Conservation (phyloP, 2,113 vertebrate genomes). For the Tachycineta bicolor region DNA sequence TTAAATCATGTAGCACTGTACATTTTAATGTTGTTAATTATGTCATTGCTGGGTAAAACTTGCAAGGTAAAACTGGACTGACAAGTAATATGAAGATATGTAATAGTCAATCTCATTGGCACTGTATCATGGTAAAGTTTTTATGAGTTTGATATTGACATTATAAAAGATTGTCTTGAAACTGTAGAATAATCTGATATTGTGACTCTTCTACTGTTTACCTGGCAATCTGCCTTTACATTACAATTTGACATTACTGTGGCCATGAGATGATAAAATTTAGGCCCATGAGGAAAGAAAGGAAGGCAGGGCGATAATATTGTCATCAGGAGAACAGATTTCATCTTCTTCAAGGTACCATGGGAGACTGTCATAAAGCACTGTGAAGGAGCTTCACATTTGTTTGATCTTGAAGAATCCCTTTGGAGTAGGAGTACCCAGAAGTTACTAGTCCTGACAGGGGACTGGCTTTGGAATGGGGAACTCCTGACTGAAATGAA, state of each 20-base stretch:
- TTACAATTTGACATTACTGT: background rate
- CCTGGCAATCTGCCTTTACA: background rate
- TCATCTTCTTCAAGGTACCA: background rate
- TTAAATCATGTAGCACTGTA: background rate
- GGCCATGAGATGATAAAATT: background rate
- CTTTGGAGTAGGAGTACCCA: background rate
- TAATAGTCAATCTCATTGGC: background rate
- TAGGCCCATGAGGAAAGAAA: background rate
- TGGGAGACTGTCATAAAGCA: background rate
- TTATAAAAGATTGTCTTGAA: background rate
- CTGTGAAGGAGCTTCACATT: background rate
- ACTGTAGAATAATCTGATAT: background rate
- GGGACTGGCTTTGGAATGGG: background rate
- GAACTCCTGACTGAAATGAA: background rate
- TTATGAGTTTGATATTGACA: background rate
- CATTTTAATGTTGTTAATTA: background rate
- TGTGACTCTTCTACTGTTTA: background rate
- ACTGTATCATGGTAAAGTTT: background rate
- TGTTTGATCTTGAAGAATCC: background rate
- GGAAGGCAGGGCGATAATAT: background rate
- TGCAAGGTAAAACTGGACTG: background rate
- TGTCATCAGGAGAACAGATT: background rate
- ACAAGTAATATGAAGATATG: background rate
- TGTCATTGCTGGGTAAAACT: background rate
- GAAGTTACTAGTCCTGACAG: background rate